A percentile compares a stretch with the other conserved stretches of the same genome.
Conservation (phyloP, 2,113 vertebrate species). For the Rhadina sibilatrix region DNA sequence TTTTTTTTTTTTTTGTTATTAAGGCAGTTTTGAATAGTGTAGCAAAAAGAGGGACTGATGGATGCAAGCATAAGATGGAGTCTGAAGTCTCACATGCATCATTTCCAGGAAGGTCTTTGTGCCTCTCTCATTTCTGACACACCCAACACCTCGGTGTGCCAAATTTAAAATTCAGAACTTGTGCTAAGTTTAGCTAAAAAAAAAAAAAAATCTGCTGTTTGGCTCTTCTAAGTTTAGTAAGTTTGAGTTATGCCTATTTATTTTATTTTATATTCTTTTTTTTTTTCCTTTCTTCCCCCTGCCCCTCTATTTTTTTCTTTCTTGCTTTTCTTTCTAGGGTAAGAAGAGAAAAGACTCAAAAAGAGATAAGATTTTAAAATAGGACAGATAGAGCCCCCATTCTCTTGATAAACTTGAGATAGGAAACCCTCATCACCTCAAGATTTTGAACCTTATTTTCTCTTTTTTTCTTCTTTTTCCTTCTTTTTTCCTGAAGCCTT, state of each 20-base stretch:
- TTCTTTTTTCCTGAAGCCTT: not conserved
- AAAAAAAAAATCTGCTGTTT: not conserved
- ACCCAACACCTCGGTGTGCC: slow-evolving; percentile 29
- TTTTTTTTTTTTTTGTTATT: too few species aligned
- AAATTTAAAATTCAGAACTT: slow-evolving; percentile 47
- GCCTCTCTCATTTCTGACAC: slow-evolving; percentile 50
- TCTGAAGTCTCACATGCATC: not conserved
- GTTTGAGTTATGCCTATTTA: not conserved
- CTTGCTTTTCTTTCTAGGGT: not conserved
- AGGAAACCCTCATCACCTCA: not conserved
- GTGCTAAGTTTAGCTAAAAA: not conserved
- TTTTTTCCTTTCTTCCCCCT: fast-evolving
- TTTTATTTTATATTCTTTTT: not conserved
- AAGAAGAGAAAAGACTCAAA: not conserved
- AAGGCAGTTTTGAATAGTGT: too few species aligned
- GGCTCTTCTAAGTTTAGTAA: not conserved
- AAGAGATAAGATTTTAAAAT: not conserved
- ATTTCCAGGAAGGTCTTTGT: slow-evolving; percentile 41
- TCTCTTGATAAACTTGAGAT: not conserved
- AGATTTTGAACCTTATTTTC: not conserved
- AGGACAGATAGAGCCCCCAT: not conserved
- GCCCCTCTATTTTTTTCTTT: not conserved
- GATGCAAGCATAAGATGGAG: not conserved
- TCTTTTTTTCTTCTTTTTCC: too few species aligned
- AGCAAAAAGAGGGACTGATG: not conserved